A percentile compares a stretch with the other conserved stretches of the same genome.
Conservation (phyloP, 1,140 invertebrate genomes). For the Drosophila pachea region DNA sequence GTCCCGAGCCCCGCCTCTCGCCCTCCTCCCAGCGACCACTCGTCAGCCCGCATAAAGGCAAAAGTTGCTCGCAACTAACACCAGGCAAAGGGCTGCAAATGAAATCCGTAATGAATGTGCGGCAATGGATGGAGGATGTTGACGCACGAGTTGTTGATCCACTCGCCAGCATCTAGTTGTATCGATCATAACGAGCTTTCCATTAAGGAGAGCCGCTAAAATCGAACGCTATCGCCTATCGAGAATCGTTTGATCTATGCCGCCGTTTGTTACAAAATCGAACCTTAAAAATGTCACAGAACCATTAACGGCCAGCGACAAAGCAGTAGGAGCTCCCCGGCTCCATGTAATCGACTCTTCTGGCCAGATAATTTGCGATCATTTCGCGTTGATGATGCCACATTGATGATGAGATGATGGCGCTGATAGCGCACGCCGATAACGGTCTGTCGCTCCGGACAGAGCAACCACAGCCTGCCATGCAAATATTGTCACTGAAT, state of each 20-base stretch:
- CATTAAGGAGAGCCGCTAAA: conserved; percentile 26
- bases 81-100: too few relatives aligned
- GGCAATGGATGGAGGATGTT: too few relatives aligned
- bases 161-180: background rate
- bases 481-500: conserved; percentile 65
- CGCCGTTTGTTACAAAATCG: conserved; percentile 60
- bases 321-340: conserved; percentile 4
- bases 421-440: conserved; percentile 56
- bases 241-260: conserved; percentile 45
- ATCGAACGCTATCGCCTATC: conserved; percentile 5
- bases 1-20: too few relatives aligned
- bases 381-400: conserved; percentile 70
- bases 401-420: conserved; percentile 73
- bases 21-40: too few relatives aligned
- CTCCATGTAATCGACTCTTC: conserved; percentile 37
- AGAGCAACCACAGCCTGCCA: conserved; percentile 32
- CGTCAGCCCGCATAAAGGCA: too few relatives aligned
- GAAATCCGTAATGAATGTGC: too few relatives aligned
- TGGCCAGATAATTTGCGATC: conserved; percentile 69
- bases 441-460: conserved; percentile 30
- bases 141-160: background rate
- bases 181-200: conserved; percentile 11
- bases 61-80: too few relatives aligned
- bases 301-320: conserved; percentile 49
- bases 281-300: conserved; percentile 64